Conservation (phyloP, 2,797 vertebrate genomes). For the Zalophus californianus region DNA sequence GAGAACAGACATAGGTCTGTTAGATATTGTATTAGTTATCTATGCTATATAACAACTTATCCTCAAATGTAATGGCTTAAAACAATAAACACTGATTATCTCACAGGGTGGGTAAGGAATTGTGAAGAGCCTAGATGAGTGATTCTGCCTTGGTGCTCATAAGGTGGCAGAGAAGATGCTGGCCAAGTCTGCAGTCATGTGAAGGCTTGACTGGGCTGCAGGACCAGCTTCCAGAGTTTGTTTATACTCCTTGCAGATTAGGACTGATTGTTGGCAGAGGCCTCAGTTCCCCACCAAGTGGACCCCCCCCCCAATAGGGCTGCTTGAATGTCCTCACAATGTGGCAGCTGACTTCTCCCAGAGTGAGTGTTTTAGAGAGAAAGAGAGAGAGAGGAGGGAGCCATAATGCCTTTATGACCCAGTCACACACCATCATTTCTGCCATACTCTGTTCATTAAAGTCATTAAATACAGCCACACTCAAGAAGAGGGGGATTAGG, state of each 20-base stretch:
- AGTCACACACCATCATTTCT: neutral
- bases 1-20: conserved; percentile 14
- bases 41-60: conserved; percentile 44
- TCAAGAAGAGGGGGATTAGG: neutral
- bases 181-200: neutral
- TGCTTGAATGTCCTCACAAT: neutral
- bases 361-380: neutral
- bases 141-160: neutral
- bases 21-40: conserved; percentile 14
- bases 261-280: neutral
- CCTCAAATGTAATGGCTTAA: conserved; percentile 8
- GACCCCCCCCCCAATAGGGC: too few relatives aligned
- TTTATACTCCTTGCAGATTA: neutral
- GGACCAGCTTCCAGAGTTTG: neutral
- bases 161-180: neutral
- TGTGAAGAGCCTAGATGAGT: neutral
- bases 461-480: neutral
- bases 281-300: neutral
- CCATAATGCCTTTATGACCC: neutral
- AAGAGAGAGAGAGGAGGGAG: neutral
- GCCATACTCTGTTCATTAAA: neutral
- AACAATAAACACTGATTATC: neutral
- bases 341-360: neutral
- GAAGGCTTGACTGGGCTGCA: neutral
- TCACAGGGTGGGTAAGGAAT: neutral